Evolutionary conservation across 2,797 vertebrate genomes (phyloP), one percentile per base, ranked within the genome.

Genomic region (Cuniculus paca): DNA sequence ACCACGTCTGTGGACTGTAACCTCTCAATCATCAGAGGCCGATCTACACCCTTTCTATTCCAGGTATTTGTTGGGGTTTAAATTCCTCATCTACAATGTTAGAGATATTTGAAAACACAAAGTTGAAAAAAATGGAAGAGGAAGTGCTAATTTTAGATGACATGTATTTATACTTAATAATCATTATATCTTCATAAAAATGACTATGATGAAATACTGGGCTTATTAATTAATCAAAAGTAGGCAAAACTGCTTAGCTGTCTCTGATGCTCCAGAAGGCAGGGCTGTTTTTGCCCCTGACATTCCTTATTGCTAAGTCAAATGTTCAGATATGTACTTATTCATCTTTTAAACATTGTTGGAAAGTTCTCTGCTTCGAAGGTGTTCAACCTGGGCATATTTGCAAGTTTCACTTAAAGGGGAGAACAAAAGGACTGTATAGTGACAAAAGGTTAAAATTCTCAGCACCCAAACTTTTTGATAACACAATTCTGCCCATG

Each of bases 71-170:
- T 90, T 96, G 36, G 63, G 85, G 70, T 70, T 95, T 26, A 54
- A 84, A 88, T 58, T 79, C 91, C 63, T 96, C 94, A 60, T 56
- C 60, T 81, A 24, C 68, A 94, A 96, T 26, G 39, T 88, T 93
- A 80, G 83, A 96, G 88, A 52, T 42, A 3, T 1, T n/a, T 4
- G 24, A 85, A 81, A 84, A 97, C 2, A 54, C 16, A 75, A 74
- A 81, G 86, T 5, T 94, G 87, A 89, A 93, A 48, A 60, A 26
- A 74, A 14, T 11, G 60, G 11, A 8, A 24, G 20, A 52, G 19
- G 60, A 16, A 78, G 92, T 94, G 58, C 61, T 0, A 39, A 85
- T 96, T 94, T 75, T 34, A 86, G 6, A 78, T 68, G 68, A 48
- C n/a, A 42, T 8, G 72, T 6, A 31, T 22, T 92, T 6, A 63